Evolutionary conservation across 2,888 invertebrate species (phyloP), one percentile per base, ranked within the genome.

Genomic region (Ethmia dodecea): DNA sequence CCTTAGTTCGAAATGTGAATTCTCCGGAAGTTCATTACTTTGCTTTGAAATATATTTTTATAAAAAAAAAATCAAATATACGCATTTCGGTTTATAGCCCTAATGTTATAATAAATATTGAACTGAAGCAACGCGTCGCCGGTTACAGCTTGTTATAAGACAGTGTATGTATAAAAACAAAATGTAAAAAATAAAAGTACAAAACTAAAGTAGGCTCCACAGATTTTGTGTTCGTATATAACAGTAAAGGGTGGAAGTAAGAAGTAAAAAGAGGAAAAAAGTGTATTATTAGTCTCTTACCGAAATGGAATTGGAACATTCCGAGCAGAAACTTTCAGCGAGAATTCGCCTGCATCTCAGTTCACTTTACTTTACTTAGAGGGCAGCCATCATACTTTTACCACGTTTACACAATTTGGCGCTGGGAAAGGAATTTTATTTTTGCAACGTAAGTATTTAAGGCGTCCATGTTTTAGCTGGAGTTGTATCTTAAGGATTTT

Each of bases 301-400:
- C 80, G 81, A 84, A 84, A 86, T 86, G 84, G 84, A 84, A 84
- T 83, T 83, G 83, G 81, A 83, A 80, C 86, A 81, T 84, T 84
- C 70, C 73, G 65, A 61, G 77, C 70, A 67, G 76, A 81, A 81
- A 76, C 74, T 84, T 83, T 74, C 70, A 78, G 77, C 71, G 80
- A 71, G 81, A 76, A 79, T 80, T 60, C 58, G 52, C 62, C 51
- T 64, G 64, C 65, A 67, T 66, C 60, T 77, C 76, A 70, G 75
- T 80, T 77, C 77, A 73, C 76, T 77, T 78, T 77, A 74, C 76
- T 77, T 79, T 76, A 81, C 81, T 78, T 81, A 77, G 58, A 64
- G 62, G 70, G 69, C 61, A 58, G 60, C 76, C 81, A 81, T 83
- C 76, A 80, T 77, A 80, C 80, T 83, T 81, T 76, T 60, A 67